Evolutionary conservation across 1,140 invertebrate species (phyloP).

Genomic region (Fopius arisanus): DNA sequence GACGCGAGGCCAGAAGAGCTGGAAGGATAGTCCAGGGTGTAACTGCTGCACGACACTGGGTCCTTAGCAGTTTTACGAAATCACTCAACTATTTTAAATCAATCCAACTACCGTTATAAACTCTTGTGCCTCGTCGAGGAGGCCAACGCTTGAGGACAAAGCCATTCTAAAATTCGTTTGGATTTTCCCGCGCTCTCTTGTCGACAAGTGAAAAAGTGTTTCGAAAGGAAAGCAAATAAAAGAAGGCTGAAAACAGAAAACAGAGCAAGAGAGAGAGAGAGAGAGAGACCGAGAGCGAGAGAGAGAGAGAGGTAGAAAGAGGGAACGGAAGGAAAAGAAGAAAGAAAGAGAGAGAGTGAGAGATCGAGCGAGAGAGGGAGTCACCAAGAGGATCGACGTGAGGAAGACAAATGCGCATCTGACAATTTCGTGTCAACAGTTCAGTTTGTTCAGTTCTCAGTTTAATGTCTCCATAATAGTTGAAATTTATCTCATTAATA

Average conservation of each 20-base stretch:
- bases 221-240: constrained; percentile 24
- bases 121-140: too few relatives aligned
- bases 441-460: neutral
- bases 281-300: constrained; percentile 21
- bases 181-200: neutral
- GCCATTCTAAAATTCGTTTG: neutral
- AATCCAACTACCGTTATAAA: neutral
- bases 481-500: neutral
- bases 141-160: neutral
- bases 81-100: neutral
- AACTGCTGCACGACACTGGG: constrained; percentile 34
- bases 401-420: constrained; percentile 32
- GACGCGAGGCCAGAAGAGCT: constrained; percentile 38
- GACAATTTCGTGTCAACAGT: constrained; percentile 23
- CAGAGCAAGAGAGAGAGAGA: constrained; percentile 27
- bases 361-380: constrained; percentile 26
- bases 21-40: constrained; percentile 40
- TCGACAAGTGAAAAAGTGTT: constrained; percentile 5
- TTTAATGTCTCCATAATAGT: neutral
- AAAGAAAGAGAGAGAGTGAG: too few relatives aligned
- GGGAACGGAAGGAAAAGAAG: constrained; percentile 32
- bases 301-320: constrained; percentile 27
- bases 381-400: neutral
- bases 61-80: constrained; percentile 10
- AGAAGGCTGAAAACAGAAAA: constrained; percentile 30